Evolutionary conservation across 2,797 vertebrate species (phyloP).

Genomic region (Danionella dracula): DNA sequence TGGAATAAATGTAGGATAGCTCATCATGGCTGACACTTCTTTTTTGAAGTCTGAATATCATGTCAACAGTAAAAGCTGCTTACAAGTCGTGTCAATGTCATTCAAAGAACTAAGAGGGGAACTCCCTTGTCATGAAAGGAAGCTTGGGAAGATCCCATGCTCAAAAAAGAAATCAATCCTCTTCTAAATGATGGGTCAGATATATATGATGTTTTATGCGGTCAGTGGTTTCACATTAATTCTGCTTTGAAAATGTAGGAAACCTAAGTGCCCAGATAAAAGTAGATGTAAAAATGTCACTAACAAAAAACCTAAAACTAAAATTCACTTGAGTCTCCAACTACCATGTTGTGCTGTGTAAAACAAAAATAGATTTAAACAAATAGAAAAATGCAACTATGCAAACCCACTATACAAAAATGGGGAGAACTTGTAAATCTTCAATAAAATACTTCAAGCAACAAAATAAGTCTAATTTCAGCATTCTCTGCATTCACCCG

Average conservation of each 20-base stretch:
- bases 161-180: slow-evolving; percentile 8
- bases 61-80: neutral
- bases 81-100: neutral
- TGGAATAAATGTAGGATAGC: too few species aligned
- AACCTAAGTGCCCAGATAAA: too few species aligned
- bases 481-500: too few species aligned
- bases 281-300: too few species aligned
- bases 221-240: slow-evolving; percentile 37
- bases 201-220: neutral
- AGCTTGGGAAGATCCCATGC: neutral
- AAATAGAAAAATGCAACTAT: neutral
- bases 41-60: neutral
- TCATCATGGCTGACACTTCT: too few species aligned
- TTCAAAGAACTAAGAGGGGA: neutral
- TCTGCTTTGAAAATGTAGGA: slow-evolving; percentile 20
- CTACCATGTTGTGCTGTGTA: too few species aligned
- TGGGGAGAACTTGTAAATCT: too few species aligned
- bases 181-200: neutral
- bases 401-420: too few species aligned
- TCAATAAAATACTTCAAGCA: too few species aligned
- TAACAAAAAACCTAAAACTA: too few species aligned
- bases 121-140: neutral
- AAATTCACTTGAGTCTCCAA: too few species aligned
- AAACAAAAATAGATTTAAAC: neutral
- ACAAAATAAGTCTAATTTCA: too few species aligned